Evolutionary conservation across 2,888 invertebrate species (phyloP), one percentile per base, ranked within the genome.

Genomic region (Machimus atricapillus): DNA sequence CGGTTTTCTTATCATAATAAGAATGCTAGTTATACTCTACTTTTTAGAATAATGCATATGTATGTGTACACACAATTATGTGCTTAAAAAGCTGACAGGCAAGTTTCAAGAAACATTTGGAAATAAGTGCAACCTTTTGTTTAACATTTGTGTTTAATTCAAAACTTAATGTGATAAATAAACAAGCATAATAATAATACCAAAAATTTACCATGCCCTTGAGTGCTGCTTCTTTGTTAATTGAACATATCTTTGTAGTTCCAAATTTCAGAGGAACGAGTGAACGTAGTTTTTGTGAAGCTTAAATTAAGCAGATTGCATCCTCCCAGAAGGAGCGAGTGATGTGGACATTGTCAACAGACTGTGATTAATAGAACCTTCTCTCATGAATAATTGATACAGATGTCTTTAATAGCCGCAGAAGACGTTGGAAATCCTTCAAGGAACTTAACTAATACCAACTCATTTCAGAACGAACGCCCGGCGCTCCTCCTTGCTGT

Each of bases 371-470:
- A 79, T 79, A 79, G 79, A 34, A 52, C 52, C 79, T 6, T 52
- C 27, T 34, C 52, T 58, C 66, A 56, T 82, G 52, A 82, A 58
- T 82, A 82, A 82, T 82, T 56, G 82, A 31, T 37, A 27, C 40
- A 56, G 40, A 34, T 76, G 76, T 34, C 82, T 37, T 82, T 52
- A 82, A 82, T 82, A 82, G 58, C 58, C 23, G 66, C 9, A 19
- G 19, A 37, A 82, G 82, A 58, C 34, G 34, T 58, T 37, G 66
- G 66, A 82, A 82, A 82, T 82, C 82, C 82, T 82, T 82, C 82
- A 82, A 82, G 82, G 58, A 37, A 82, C 82, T 82, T 82, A 82
- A 82, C 58, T 82, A 82, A 82, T 82, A 66, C 58, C 82, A 58
- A 40, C 37, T 40, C 58, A 82, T 82, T 37, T 82, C 37, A n/a